Evolutionary conservation across 2,888 invertebrate genomes (phyloP).

Genomic region (Entomobrya proxima): DNA sequence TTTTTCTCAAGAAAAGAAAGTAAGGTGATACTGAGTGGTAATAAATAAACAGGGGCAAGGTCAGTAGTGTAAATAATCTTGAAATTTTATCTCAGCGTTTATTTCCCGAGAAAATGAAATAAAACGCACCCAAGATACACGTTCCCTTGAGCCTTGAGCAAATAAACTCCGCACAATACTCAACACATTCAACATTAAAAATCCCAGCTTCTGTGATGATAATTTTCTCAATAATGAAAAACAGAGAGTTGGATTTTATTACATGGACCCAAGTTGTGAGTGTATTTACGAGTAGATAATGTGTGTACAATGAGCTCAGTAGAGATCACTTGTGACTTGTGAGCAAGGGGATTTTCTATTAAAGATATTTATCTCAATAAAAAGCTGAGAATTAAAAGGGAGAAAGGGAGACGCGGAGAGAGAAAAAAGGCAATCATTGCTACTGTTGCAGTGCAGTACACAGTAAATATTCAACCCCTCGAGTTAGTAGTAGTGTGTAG

Average conservation of each 20-base stretch:
- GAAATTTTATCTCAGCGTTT: constrained; percentile 40
- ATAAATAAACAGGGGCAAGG: constrained; percentile 39
- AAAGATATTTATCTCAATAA: constrained; percentile 43
- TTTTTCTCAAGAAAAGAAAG: neutral
- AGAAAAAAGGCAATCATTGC: constrained; percentile 36
- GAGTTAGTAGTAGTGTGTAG: too few species aligned
- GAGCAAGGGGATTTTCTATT: constrained; percentile 31
- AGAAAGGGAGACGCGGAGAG: neutral
- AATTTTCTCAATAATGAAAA: constrained; percentile 21
- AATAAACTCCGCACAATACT: too few species aligned
- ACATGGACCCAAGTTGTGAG: too few species aligned
- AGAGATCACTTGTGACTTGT: constrained; percentile 32
- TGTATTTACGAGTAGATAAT: constrained; percentile 38
- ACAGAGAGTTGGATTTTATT: neutral
- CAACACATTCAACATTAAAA: constrained; percentile 5
- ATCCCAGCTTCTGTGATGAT: constrained; percentile 45
- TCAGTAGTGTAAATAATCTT: constrained; percentile 60
- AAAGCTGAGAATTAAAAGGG: neutral
- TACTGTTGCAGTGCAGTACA: too few species aligned
- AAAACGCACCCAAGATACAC: constrained; percentile 42
- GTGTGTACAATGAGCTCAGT: constrained; percentile 27
- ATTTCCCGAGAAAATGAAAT: neutral
- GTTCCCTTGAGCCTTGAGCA: constrained; percentile 54
- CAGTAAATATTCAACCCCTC: too few species aligned
- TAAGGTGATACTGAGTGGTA: neutral